These are phyloP conservation scores for Corvus moneduloides DNA, from an alignment of 2,113 vertebrate species.

Conservation along the genomic window DNA sequence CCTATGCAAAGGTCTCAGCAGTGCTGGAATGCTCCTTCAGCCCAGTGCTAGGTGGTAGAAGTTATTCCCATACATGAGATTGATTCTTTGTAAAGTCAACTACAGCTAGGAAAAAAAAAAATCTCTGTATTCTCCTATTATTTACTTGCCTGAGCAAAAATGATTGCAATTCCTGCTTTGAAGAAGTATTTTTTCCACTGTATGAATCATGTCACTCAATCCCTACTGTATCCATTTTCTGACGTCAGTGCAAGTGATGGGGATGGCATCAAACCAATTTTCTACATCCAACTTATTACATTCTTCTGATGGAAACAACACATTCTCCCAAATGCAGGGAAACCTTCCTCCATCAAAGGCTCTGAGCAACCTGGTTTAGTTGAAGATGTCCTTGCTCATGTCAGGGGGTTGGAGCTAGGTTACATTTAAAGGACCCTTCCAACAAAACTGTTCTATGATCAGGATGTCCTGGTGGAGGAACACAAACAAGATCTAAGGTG, in stretches of 20 bases:
- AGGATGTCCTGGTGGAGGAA: not conserved
- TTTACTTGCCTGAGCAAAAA: not conserved
- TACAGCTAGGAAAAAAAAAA: not conserved
- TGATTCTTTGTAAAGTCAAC: not conserved
- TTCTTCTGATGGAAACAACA: not conserved
- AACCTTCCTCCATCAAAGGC: not conserved
- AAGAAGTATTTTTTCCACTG: not conserved
- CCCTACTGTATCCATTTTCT: not conserved
- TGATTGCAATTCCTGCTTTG: not conserved
- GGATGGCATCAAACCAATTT: not conserved
- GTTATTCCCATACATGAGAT: not conserved
- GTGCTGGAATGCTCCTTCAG: not conserved
- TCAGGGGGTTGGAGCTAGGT: not conserved
- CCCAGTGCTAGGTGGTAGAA: not conserved
- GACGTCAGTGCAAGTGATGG: not conserved
- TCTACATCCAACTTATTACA: not conserved
- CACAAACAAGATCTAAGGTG: not conserved
- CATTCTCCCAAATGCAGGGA: not conserved
- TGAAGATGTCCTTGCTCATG: not conserved
- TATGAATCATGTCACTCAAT: not conserved
- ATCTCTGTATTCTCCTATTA: not conserved
- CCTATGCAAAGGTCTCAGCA: not conserved
- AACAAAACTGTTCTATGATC: not conserved
- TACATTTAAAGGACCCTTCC: not conserved
- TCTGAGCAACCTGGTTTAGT: not conserved